These are phyloP conservation scores for Polymixis lichenea DNA, from an alignment of 2,888 invertebrate species.

Conservation along the genomic window DNA sequence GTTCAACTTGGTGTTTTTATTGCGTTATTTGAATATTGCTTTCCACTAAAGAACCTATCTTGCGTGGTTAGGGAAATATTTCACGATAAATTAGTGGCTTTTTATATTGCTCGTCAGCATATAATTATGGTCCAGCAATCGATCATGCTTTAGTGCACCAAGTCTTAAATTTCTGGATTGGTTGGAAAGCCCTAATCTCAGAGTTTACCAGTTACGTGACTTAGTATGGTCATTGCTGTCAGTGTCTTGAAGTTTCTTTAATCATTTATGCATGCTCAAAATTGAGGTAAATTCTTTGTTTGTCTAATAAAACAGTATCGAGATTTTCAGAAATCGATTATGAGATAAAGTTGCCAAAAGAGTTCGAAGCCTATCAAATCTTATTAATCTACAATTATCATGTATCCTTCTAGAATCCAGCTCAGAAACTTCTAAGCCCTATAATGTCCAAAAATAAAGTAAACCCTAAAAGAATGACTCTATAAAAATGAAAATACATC, in stretches of 20 bases:
- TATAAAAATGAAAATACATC: slow-evolving; percentile 10
- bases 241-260: background rate
- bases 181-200: background rate
- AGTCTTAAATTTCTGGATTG: no score
- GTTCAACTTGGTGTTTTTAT: no score
- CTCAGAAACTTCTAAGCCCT: background rate
- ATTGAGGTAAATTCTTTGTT: background rate
- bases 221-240: background rate
- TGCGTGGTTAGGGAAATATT: no score
- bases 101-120: no score
- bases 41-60: no score
- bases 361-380: background rate
- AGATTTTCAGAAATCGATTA: background rate
- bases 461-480: background rate
- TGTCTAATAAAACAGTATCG: background rate
- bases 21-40: no score
- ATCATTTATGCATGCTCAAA: background rate
- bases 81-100: no score
- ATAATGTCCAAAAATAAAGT: background rate
- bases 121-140: no score
- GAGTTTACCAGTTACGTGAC: background rate
- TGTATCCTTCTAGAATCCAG: slow-evolving; percentile 5
- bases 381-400: background rate
- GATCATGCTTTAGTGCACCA: no score
- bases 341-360: background rate